These are phyloP conservation scores for Poeciliopsis turrubarensis DNA, from an alignment of 2,113 vertebrate genomes.

Conservation along the genomic window DNA sequence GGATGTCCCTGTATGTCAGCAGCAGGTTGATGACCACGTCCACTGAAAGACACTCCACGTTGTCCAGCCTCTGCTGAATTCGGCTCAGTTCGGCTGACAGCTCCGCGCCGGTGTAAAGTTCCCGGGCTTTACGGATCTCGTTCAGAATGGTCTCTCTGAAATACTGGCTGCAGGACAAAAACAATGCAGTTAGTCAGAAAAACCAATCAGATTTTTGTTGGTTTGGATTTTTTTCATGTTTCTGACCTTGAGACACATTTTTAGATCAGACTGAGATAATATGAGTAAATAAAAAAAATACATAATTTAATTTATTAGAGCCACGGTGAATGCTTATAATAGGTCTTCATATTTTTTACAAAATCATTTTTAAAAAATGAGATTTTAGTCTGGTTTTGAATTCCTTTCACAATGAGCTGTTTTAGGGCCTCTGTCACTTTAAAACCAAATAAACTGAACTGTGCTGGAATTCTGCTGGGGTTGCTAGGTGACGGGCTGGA, in stretches of 20 bases:
- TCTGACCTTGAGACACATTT: neutral
- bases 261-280: neutral
- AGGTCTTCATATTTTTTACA: too few relatives aligned
- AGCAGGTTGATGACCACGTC: conserved; percentile 96
- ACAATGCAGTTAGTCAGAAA: neutral
- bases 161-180: conserved; percentile 84
- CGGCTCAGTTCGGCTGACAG: conserved; percentile 89
- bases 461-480: too few relatives aligned
- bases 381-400: too few relatives aligned
- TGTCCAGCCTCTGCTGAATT: conserved; percentile 94
- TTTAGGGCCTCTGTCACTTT: too few relatives aligned
- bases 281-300: neutral
- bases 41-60: conserved; percentile 94
- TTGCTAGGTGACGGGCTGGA: too few relatives aligned
- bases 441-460: too few relatives aligned
- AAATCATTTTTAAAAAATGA: too few relatives aligned
- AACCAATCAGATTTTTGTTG: neutral
- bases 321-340: conserved; percentile 5
- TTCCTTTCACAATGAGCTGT: too few relatives aligned
- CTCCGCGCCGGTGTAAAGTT: conserved; percentile 90
- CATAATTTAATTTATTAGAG: too few relatives aligned
- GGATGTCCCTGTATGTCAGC: conserved; percentile 96
- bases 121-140: conserved; percentile 94
- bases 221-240: neutral
- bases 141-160: conserved; percentile 94